Evolutionary conservation across 2,888 invertebrate species (phyloP), one percentile per base, ranked within the genome.

Genomic region (Chrysolina haemoptera): DNA sequence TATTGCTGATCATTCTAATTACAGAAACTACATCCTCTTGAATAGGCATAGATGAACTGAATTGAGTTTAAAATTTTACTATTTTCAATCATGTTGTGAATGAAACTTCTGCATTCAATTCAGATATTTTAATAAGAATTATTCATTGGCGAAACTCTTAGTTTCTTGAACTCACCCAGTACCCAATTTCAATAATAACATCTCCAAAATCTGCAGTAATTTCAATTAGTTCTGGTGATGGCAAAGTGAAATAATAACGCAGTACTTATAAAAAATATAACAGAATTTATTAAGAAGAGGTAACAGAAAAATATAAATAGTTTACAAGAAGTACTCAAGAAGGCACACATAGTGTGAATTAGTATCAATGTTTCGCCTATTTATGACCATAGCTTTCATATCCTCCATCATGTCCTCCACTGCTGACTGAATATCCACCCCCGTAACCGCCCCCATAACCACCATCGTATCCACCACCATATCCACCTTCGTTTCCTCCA

Each of bases 321-420:
- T 76, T 82, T 75, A 76, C 73, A 78, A 77, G 78, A 80, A 65
- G 74, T 75, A 78, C 67, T 73, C 70, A 76, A 77, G 70, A 74
- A 76, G 78, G 76, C 84, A 84, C 85, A 84, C 84, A 83, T 76
- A 80, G 84, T 84, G 84, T 83, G 84, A 77, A 81, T 81, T 79
- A 82, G n/a, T 80, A 79, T 71, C n/a, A n/a, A n/a, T 73, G 64
- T 59, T 59, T 48, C 40, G 40, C 67, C 41, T 41, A 67, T 53
- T 67, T 67, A 41, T 67, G 67, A 16, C 67, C 67, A 40, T 67
- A 53, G 11, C 76, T 76, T 41, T 74, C 20, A 12, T 84, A 83
- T 43, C 82, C 83, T 9, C 81, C 85, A 27, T 78, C 80, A 70
- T 82, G 79, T n/a, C 82, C 80, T 43, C 82, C 83, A 74, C 82